phyloP scores from a whole-genome alignment of 2,888 invertebrate genomes.

The Argynnis bischoffii region DNA sequence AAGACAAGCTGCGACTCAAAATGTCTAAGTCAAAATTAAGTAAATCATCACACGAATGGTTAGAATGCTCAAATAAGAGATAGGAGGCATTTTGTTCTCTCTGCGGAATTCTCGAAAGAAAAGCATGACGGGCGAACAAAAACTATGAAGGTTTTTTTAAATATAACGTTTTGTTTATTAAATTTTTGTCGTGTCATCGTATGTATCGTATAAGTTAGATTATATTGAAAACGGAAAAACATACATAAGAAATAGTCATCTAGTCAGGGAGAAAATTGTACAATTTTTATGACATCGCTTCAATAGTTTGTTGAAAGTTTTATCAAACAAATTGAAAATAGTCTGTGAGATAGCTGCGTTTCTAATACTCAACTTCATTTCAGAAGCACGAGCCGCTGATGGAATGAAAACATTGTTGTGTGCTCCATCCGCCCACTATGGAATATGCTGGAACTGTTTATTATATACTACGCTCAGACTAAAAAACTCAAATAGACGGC shows the following conservation, averaged over 20 bases:
- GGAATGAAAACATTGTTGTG: slow-evolving; percentile 79
- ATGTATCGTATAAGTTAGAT: no score
- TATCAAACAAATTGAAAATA: slow-evolving; percentile 70
- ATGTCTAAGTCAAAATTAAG: no score
- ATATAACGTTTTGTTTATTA: no score
- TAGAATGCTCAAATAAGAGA: no score
- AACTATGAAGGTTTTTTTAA: no score
- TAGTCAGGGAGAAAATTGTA: not conserved
- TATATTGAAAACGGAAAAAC: no score
- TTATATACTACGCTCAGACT: slow-evolving; percentile 10
- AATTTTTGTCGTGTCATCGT: no score
- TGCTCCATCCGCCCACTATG: slow-evolving; percentile 38
- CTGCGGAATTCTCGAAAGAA: no score
- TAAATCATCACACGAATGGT: no score
- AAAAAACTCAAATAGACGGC: not conserved
- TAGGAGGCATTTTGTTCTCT: no score
- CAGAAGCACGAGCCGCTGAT: slow-evolving; percentile 73
- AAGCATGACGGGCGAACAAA: no score
- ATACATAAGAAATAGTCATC: not conserved
- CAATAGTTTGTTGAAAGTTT: slow-evolving; percentile 20
- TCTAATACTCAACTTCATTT: slow-evolving; percentile 79
- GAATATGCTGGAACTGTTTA: slow-evolving; percentile 24
- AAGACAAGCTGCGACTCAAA: no score
- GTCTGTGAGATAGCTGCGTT: slow-evolving; percentile 64
- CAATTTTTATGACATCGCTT: not conserved